Evolutionary conservation across 2,113 vertebrate genomes (phyloP), one percentile per base, ranked within the genome.

Genomic region (Mormoops blainvillei): DNA sequence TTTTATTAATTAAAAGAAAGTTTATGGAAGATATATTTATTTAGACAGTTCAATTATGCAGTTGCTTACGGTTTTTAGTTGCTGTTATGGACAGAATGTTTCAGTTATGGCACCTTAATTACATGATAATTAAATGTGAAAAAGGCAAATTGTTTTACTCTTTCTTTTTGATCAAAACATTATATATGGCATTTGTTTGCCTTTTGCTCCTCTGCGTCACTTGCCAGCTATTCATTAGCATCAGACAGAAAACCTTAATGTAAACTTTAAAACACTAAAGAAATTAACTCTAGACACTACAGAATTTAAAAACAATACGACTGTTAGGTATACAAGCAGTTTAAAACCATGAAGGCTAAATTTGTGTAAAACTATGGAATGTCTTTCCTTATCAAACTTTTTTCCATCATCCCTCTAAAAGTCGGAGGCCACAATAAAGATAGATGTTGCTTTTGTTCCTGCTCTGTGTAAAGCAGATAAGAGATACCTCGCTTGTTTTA

Each of bases 231-330:
- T 81, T 96, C 58, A 82, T 89, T 81, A 91, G 22, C 31, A 89
- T 91, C 43, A 58, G n/a, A 70, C 48, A 71, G 43, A 89, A 89
- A 74, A 63, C 50, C 88, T 76, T 88, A 12, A 38, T 86, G 20
- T 82, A 87, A 91, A 96, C 74, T 87, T 94, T 78, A 92, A 84
- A 95, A 91, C 78, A 61, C 11, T 50, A 88, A 28, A 9, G 78
- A 73, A n/a, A 91, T 82, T 73, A 85, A 19, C 18, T 87, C 89
- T 24, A 65, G 20, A 92, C 89, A 76, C 48, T 61, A 65, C 20
- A 45, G 14, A 80, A 50, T 90, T 95, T 10, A 18, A 82, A 65
- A 92, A 10, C 11, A 91, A 65, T n/a, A 43, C 36, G 19, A 81
- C 24, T n/a, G 1, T 41, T 87, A 71, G 7, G 1, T 91, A 19